Conservation (phyloP, 2,113 vertebrate species). For the Miniopterus natalensis region DNA sequence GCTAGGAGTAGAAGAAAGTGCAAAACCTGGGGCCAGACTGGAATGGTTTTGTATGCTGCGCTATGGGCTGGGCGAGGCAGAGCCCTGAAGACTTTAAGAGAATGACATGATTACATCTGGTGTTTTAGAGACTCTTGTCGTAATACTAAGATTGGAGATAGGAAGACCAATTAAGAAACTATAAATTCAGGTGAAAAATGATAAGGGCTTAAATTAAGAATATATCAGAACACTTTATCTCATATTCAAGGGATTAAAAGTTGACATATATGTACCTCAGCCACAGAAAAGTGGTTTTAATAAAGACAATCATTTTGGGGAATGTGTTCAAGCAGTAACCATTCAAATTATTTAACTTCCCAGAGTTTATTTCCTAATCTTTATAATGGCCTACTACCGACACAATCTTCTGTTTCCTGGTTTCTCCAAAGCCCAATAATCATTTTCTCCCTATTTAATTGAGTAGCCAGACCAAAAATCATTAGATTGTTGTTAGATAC, state of each 20-base stretch:
- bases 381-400: neutral
- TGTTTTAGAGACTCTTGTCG: neutral
- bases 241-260: neutral
- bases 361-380: neutral
- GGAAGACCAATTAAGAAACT: neutral
- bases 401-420: neutral
- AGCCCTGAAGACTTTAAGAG: neutral
- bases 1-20: neutral
- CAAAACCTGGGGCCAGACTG: neutral
- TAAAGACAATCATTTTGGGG: neutral
- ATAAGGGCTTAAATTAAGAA: neutral
- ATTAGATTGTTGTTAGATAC: neutral
- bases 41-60: neutral
- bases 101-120: neutral
- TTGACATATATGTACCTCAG: neutral
- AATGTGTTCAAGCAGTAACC: neutral
- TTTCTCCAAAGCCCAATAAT: slow-evolving; percentile 5
- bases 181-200: neutral
- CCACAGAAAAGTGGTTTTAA: neutral
- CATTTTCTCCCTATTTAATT: neutral
- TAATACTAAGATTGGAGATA: neutral
- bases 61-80: neutral
- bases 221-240: neutral
- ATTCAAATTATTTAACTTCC: neutral
- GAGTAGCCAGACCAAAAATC: neutral